Evolutionary conservation across 2,113 vertebrate genomes (phyloP).

Genomic region (Rhinogobius similis): DNA sequence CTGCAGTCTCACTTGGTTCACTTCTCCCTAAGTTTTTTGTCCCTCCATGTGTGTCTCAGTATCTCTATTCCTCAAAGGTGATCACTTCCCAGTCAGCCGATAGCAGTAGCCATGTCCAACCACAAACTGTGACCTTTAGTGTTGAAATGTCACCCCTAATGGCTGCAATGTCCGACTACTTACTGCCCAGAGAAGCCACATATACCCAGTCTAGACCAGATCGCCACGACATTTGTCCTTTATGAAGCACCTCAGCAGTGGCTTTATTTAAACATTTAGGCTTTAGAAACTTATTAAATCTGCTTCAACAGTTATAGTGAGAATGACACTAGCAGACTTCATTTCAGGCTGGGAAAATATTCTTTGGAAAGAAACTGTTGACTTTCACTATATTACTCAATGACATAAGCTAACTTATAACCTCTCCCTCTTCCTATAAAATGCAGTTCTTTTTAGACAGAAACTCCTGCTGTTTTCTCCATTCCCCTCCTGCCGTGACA

Average conservation of each 20-base stretch:
- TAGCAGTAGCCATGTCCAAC: slow-evolving; percentile 45
- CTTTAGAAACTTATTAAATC: slow-evolving; percentile 43
- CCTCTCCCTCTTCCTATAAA: slow-evolving; percentile 49
- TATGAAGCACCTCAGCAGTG: slow-evolving; percentile 36
- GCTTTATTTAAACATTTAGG: slow-evolving; percentile 36
- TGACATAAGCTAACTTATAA: slow-evolving; percentile 35
- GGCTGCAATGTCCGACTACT: slow-evolving; percentile 60
- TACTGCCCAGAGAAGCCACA: slow-evolving; percentile 46
- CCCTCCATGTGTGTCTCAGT: slow-evolving; percentile 26
- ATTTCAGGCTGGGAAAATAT: slow-evolving; percentile 35
- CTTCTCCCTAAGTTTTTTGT: slow-evolving; percentile 49
- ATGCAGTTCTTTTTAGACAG: slow-evolving; percentile 43
- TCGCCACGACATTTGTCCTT: slow-evolving; percentile 53
- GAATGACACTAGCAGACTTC: slow-evolving; percentile 31
- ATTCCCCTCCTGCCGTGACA: slow-evolving; percentile 37
- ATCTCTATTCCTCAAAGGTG: slow-evolving; percentile 44
- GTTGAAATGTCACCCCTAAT: slow-evolving; percentile 72
- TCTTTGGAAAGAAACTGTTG: slow-evolving; percentile 19
- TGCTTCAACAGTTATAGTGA: slow-evolving; percentile 28
- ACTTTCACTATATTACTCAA: slow-evolving; percentile 6
- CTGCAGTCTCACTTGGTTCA: slow-evolving; percentile 63
- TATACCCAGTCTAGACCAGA: slow-evolving; percentile 31
- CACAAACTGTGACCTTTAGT: slow-evolving; percentile 68
- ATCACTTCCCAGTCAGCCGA: slow-evolving; percentile 67
- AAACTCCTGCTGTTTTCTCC: slow-evolving; percentile 42